These are phyloP conservation scores for Gymnorhina tibicen DNA, from an alignment of 2,113 vertebrate genomes.

Conservation along the genomic window DNA sequence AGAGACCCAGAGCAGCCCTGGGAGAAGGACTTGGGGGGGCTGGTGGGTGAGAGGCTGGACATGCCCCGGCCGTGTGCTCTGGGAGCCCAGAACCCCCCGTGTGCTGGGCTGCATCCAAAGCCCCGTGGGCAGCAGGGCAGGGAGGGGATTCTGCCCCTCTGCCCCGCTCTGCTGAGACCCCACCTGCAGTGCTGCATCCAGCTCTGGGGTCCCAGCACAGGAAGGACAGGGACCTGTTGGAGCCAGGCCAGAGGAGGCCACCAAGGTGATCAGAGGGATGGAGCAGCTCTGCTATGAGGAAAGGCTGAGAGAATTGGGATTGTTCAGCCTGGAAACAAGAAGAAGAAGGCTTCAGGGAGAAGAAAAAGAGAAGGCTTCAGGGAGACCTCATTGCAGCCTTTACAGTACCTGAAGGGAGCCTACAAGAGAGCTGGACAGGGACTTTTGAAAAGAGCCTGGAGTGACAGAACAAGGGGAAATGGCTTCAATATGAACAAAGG, in stretches of 20 bases:
- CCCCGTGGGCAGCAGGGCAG: neutral
- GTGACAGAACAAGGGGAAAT: neutral
- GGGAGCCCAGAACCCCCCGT: neutral
- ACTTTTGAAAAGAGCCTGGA: neutral
- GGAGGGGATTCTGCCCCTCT: neutral
- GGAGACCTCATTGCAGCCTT: neutral
- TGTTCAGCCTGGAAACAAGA: accelerated
- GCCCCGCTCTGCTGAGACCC: neutral
- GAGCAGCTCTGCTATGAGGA: neutral
- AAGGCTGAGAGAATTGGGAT: accelerated
- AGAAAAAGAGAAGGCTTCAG: neutral
- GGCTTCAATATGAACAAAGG: neutral
- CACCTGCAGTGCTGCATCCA: neutral
- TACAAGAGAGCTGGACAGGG: neutral
- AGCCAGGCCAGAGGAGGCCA: neutral
- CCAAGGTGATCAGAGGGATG: neutral
- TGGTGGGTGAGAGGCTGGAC: neutral
- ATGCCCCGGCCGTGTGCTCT: neutral
- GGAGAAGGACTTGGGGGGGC: neutral
- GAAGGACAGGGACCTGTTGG: neutral
- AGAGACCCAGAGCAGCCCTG: neutral
- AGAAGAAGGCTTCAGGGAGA: no score
- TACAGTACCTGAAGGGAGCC: neutral
- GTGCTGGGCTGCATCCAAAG: neutral
- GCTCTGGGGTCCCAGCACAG: neutral